A percentile compares a stretch with the other conserved stretches of the same genome.
These are phyloP conservation scores for Peromyscus leucopus DNA, from an alignment of 2,113 vertebrate genomes.

Conservation along the genomic window DNA sequence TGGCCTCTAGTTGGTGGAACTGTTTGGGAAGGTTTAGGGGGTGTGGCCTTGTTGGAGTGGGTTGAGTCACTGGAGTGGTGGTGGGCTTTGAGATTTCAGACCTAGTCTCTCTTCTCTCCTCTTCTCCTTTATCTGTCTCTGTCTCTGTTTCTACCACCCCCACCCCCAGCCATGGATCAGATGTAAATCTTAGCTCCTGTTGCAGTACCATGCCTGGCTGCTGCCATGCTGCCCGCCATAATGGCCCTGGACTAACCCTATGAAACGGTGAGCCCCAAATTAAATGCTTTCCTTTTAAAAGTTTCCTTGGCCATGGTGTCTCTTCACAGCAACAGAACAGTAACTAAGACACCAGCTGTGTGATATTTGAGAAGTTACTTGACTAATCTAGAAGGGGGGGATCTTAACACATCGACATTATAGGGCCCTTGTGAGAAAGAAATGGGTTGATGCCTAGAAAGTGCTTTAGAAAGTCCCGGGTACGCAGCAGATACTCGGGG, in stretches of 20 bases:
- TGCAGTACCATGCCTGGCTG: background rate
- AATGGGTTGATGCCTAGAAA: background rate
- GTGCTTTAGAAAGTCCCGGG: no score
- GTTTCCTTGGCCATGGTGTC: background rate
- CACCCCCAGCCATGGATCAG: background rate
- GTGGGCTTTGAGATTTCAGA: background rate
- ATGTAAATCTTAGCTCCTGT: background rate
- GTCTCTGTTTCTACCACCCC: background rate
- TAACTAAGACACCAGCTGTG: background rate
- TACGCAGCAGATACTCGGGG: background rate
- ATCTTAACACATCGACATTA: background rate
- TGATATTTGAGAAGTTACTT: background rate
- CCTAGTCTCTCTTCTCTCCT: background rate
- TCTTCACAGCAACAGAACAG: background rate
- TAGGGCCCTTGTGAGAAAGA: background rate
- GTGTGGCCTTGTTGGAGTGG: background rate
- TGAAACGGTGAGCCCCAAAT: background rate
- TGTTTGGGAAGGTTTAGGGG: background rate
- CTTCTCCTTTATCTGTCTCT: background rate
- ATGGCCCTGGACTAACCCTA: background rate
- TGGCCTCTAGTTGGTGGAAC: background rate
- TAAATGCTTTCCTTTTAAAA: background rate
- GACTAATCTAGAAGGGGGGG: background rate
- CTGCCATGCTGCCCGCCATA: background rate
- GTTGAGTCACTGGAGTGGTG: background rate